Evolutionary conservation across 37 sponge, comb jelly and placozoan species (phyloP).

Genomic region (Chondrilla cf. caribensis): DNA sequence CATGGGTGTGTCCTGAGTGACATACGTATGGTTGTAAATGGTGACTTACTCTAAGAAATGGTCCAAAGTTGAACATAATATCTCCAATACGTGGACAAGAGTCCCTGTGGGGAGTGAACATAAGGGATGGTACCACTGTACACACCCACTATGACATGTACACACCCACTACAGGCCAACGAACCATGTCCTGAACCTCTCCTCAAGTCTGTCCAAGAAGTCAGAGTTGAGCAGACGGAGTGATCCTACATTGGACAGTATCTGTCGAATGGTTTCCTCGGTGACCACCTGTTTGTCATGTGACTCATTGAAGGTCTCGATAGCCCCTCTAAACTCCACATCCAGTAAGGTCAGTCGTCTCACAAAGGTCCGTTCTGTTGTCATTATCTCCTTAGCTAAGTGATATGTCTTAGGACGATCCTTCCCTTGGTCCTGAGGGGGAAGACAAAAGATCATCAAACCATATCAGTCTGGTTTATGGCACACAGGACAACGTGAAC

Average conservation of each 20-base stretch:
- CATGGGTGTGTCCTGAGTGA: not conserved
- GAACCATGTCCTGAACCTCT: slow-evolving; percentile 61
- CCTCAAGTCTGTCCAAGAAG: slow-evolving; percentile 63
- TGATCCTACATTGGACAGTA: slow-evolving; percentile 62
- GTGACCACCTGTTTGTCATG: slow-evolving; percentile 66
- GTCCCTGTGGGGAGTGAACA: slow-evolving; percentile 39
- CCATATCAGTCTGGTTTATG: not conserved
- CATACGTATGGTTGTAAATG: not conserved
- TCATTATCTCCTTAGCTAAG: slow-evolving; percentile 73
- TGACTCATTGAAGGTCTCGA: slow-evolving; percentile 52
- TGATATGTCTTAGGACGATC: slow-evolving; percentile 52
- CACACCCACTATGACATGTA: not conserved
- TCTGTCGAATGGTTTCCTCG: slow-evolving; percentile 54
- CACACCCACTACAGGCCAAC: not conserved
- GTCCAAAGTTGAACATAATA: slow-evolving; percentile 54
- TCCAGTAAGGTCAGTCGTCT: slow-evolving; percentile 59
- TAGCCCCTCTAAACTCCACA: slow-evolving; percentile 54
- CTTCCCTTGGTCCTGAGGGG: not conserved
- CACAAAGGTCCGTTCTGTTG: slow-evolving; percentile 84
- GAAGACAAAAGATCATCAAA: not conserved
- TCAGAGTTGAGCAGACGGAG: slow-evolving; percentile 59
- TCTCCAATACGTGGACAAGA: slow-evolving; percentile 64
- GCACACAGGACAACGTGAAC: not conserved
- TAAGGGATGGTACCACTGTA: not conserved
- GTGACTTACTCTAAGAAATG: slow-evolving; percentile 53